These are phyloP conservation scores for Percina caprodes DNA, from an alignment of 2,113 vertebrate genomes.

Conservation along the genomic window DNA sequence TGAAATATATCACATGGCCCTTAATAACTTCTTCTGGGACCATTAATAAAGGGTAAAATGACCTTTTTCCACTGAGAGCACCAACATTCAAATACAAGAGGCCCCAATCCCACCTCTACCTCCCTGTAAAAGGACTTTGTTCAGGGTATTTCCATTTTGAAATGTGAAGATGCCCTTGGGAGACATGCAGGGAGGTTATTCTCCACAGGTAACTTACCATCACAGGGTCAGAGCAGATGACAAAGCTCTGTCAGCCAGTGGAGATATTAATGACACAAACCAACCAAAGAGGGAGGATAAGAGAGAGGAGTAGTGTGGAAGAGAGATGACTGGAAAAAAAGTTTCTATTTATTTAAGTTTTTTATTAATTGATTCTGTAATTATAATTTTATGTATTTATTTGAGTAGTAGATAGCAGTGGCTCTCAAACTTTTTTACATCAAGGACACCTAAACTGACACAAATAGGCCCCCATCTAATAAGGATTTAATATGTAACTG, in stretches of 20 bases:
- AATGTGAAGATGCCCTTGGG: constrained; percentile 81
- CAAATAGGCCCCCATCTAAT: too few species aligned
- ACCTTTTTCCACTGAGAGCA: constrained; percentile 28
- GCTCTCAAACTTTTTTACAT: too few species aligned
- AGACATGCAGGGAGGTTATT: constrained; percentile 68
- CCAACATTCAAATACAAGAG: constrained; percentile 38
- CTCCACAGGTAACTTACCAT: constrained; percentile 77
- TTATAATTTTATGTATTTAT: not conserved
- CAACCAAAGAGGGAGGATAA: constrained; percentile 55
- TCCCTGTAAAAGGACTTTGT: constrained; percentile 64
- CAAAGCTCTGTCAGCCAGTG: constrained; percentile 76
- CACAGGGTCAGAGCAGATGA: constrained; percentile 76
- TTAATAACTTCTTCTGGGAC: not conserved
- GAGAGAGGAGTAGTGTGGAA: constrained; percentile 9
- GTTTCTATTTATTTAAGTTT: not conserved
- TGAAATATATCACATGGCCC: not conserved
- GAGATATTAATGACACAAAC: constrained; percentile 79
- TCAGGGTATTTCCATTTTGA: constrained; percentile 70
- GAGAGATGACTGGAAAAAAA: constrained; percentile 4
- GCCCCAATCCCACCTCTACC: constrained; percentile 34
- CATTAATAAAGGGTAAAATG: constrained; percentile 10
- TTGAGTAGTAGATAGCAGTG: not conserved
- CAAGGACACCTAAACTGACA: too few species aligned
- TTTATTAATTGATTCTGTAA: not conserved
- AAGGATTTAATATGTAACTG: too few species aligned